Base-by-base conservation (phyloP, 2,888 invertebrate genomes). In the Mycalesis mineus region DNA sequence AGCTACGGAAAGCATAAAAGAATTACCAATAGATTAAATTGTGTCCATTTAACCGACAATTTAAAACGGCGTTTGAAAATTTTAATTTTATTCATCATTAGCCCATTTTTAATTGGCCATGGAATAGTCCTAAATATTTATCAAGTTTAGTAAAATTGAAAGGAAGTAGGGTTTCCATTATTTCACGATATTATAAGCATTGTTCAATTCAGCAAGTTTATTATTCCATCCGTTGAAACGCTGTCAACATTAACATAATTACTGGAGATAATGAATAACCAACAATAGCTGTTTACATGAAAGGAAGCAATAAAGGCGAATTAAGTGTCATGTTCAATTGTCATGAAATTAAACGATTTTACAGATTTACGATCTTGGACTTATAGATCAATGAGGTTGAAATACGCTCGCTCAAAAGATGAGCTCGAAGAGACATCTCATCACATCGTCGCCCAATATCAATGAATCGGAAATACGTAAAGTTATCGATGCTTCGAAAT, bases 231-330 rank as follows among this genome's bases (percentile, higher is more conserved):
- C 51, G 51, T 51, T 51, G 41, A 7, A 51, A 51, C 9, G 40
- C 29, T 40, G 40, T 51, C 40, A 40, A 50, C 51, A 51, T 51
- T 51, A 40, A 51, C 51, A 51, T 51, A 31, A 51, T 51, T 40
- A 41, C 40, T 14, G 51, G 40, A 31, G 29, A 51, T 51, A 51
- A 51, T 51, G 51, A 41, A 51, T 15, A 51, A 14, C 11, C 47
- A 47, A 47, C 47, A 47, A 40, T 51, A 51, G 39, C 51, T 31
- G 51, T 51, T 51, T 31, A 31, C 51, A 31, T 51, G 31, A 40
- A 40, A 51, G 51, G 40, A 51, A 51, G 40, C 31, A 49, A 37
- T 39, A 15, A 29, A 51, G 31, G 31, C 41, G 39, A 51, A 51
- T 29, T 11, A 40, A 51, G 14, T 29, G 50, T 13, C 7, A 14